These are phyloP conservation scores for Margarornis squamiger DNA, from an alignment of 2,797 vertebrate genomes.

Conservation along the genomic window DNA sequence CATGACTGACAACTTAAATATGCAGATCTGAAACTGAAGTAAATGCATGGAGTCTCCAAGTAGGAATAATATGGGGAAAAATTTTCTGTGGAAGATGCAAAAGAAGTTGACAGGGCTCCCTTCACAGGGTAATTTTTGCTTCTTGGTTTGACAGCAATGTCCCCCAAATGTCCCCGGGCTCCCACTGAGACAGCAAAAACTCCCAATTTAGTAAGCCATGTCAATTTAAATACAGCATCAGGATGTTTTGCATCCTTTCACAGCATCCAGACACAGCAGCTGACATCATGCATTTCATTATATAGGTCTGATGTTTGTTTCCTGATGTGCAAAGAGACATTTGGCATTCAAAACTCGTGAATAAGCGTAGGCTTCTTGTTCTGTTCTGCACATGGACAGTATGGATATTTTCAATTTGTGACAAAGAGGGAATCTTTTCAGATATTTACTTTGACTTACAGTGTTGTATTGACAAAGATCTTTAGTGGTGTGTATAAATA, in stretches of 20 bases:
- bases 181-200: slow-evolving; percentile 34
- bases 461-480: background rate
- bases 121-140: background rate
- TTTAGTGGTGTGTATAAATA: background rate
- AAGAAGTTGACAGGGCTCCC: slow-evolving; percentile 36
- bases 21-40: background rate
- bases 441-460: background rate
- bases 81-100: slow-evolving; percentile 4
- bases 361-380: background rate
- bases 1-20: background rate
- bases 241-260: slow-evolving; percentile 40
- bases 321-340: slow-evolving; percentile 3
- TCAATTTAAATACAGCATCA: slow-evolving; percentile 58
- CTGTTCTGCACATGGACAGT: background rate
- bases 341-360: slow-evolving; percentile 27
- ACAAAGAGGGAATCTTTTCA: background rate
- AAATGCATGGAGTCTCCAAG: background rate
- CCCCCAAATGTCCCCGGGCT: slow-evolving; percentile 25
- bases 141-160: slow-evolving; percentile 50
- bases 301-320: slow-evolving; percentile 26
- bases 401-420: background rate
- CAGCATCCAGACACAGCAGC: slow-evolving; percentile 35
- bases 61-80: background rate
- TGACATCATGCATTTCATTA: slow-evolving; percentile 56
- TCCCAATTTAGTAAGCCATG: slow-evolving; percentile 61